Base-by-base conservation (phyloP, 2,888 invertebrate species). In the Papilio protenor region DNA sequence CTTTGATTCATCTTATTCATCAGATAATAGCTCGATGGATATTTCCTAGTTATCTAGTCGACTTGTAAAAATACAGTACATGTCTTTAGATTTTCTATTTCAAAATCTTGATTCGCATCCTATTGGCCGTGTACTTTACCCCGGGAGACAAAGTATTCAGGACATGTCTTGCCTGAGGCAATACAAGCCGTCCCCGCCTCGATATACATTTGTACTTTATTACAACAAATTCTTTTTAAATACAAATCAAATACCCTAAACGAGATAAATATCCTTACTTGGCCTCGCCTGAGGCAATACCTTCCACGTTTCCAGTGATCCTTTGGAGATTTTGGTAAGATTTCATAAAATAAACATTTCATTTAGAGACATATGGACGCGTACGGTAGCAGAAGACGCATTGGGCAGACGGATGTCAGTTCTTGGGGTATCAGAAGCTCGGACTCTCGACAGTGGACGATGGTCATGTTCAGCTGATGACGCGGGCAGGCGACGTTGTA, bases 381-480 rank as follows among this genome's bases (percentile, higher is more conserved):
- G 96, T 12, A 95, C 92, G 82, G 96, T 92, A 82, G 95, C 96
- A 77, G 94, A 95, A 84, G 94, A 94, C 40, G 93, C 92, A 0
- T 82, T 93, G 1, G 94, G 93, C 1, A 89, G 93, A 21, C 92
- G 94, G 14, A 97, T 96, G 83, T 97, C 97, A 0, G 94, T 97
- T 55, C 91, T 98, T 81, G 97, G 96, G 0, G 95, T 98, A 76
- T 96, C 96, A 18, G 96, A 96, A 81, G 96, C 97, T 0, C 96
- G 96, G 79, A 91, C 94, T 33, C 94, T 96, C 55, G 98, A 98
- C 86, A 96, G 96, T 33, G 98, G 98, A 23, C 95, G 96, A 78
- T 98, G 97, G 94, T 97, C 97, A 4, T 98, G 98, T 88, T 96
- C 97, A 85, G 97, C 96, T 47, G 95, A 95, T 76, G 97, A 97